Conservation (phyloP, 2,888 invertebrate species). For the Pinctada fucata region DNA sequence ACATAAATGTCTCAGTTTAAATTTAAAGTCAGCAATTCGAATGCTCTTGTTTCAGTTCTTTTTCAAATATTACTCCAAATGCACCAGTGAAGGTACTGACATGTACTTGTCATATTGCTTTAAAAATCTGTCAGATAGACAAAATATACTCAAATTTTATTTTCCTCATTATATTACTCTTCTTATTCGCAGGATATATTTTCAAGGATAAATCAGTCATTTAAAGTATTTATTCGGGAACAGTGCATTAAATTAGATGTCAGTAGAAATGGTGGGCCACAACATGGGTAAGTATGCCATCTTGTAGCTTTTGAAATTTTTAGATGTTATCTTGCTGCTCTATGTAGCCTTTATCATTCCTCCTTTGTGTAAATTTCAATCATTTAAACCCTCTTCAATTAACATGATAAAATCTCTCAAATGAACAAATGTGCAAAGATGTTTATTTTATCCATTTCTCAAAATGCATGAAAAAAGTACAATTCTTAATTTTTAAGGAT, state of each 20-base stretch:
- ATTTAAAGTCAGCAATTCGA: too few species aligned
- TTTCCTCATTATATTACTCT: background rate
- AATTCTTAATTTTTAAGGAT: too few species aligned
- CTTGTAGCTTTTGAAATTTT: background rate
- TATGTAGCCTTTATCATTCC: too few species aligned
- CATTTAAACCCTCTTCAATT: too few species aligned
- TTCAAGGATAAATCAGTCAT: constrained; percentile 77
- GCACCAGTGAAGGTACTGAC: background rate
- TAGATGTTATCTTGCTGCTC: too few species aligned
- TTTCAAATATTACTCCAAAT: background rate
- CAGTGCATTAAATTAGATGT: constrained; percentile 91
- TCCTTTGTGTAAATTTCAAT: too few species aligned
- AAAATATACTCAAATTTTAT: background rate
- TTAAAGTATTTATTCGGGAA: constrained; percentile 90
- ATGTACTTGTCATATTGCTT: background rate
- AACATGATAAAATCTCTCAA: too few species aligned
- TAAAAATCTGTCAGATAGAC: background rate
- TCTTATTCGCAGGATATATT: constrained; percentile 82
- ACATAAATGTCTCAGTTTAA: too few species aligned
- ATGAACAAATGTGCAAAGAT: too few species aligned
- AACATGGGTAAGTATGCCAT: constrained; percentile 84
- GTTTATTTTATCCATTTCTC: too few species aligned
- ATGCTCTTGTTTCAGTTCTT: background rate
- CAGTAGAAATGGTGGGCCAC: constrained; percentile 96
- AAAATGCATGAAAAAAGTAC: too few species aligned